These are phyloP conservation scores for Turritopsis rubra DNA, from an alignment of 30 jellyfish, hydroid and myxozoan genomes.

Conservation along the genomic window DNA sequence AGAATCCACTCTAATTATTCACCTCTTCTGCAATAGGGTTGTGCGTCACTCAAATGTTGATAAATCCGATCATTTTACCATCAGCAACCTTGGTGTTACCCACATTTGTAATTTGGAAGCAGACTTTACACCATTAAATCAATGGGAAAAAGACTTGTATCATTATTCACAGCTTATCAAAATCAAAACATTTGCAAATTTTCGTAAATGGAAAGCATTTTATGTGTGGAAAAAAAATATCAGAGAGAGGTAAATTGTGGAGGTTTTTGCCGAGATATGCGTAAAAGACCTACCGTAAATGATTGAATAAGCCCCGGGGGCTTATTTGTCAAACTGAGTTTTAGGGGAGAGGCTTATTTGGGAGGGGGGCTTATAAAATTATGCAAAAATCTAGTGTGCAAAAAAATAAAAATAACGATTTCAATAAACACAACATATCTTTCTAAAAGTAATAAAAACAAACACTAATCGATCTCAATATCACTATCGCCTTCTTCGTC, in stretches of 20 bases:
- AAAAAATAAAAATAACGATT: no score
- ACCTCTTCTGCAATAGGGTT: conserved; percentile 45
- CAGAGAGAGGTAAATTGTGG: conserved; percentile 65
- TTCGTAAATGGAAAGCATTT: conserved; percentile 93
- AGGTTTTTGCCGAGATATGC: not conserved
- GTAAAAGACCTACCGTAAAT: no score
- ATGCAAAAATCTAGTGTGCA: no score
- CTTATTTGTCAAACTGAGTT: no score
- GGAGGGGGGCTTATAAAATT: no score
- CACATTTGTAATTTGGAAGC: conserved; percentile 68
- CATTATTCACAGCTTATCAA: conserved; percentile 73
- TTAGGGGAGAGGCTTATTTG: no score
- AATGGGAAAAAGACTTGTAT: conserved; percentile 89
- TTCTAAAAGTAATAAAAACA: no score
- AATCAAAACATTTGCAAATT: conserved; percentile 76
- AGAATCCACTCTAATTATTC: no score
- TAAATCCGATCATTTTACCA: conserved; percentile 75
- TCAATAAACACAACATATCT: no score
- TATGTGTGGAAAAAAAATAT: conserved; percentile 84
- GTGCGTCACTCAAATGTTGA: conserved; percentile 73
- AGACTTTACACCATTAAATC: conserved; percentile 70
- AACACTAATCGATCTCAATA: no score
- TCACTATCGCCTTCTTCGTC: no score
- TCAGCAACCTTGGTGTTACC: conserved; percentile 83
- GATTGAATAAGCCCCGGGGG: no score